Conservation (phyloP, 2,888 invertebrate species). For the Eupithecia pulchellata region DNA sequence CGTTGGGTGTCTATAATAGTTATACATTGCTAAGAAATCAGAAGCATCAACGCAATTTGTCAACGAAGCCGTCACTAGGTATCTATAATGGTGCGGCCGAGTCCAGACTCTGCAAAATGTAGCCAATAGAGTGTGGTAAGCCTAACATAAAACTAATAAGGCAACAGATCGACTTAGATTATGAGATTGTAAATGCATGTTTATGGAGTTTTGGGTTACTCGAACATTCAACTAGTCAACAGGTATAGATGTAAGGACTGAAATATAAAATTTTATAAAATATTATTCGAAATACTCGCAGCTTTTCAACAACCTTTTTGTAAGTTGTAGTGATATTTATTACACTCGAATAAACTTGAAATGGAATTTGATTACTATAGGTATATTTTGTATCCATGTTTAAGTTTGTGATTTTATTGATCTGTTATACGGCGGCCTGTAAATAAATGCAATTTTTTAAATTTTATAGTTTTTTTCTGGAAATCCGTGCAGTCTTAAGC, state of each 20-base stretch:
- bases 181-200: neutral
- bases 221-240: slow-evolving; percentile 1
- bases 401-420: no score
- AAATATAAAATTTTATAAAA: neutral
- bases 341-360: neutral
- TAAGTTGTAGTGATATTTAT: neutral
- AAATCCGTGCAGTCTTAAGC: no score
- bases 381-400: neutral
- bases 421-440: neutral
- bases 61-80: neutral
- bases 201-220: neutral
- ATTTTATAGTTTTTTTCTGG: neutral
- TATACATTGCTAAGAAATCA: neutral
- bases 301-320: neutral
- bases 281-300: neutral
- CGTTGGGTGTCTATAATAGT: no score
- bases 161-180: neutral
- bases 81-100: neutral
- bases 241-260: neutral
- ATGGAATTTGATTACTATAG: neutral
- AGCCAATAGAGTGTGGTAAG: neutral
- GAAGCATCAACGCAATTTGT: neutral
- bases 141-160: neutral
- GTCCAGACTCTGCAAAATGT: neutral
- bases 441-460: neutral